A percentile compares a stretch with the other conserved stretches of the same genome.
Conservation (phyloP, 2,888 invertebrate genomes). For the Dromius quadrimaculatus region DNA sequence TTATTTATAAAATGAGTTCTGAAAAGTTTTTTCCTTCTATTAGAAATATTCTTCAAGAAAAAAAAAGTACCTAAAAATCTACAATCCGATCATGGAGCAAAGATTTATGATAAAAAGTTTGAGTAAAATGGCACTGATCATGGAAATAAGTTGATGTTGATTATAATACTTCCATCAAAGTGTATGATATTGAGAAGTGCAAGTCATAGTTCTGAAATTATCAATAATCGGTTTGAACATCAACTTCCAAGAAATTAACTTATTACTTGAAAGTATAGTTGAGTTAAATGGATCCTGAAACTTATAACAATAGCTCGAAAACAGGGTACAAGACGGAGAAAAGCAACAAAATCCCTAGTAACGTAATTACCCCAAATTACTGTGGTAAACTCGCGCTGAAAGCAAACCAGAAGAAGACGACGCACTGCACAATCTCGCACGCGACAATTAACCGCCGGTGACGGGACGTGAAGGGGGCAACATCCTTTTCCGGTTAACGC, state of each 20-base stretch:
- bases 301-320: conserved; percentile 41
- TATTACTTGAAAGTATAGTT: conserved; percentile 40
- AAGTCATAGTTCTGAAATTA: conserved; percentile 18
- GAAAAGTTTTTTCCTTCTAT: too few relatives aligned
- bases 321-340: conserved; percentile 33
- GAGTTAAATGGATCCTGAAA: conserved; percentile 38
- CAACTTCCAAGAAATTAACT: conserved; percentile 32
- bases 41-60: too few relatives aligned
- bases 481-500: conserved; percentile 42
- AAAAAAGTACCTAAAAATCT: too few relatives aligned
- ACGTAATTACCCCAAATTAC: conserved; percentile 43
- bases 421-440: conserved; percentile 30
- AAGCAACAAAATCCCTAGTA: conserved; percentile 42
- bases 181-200: too few relatives aligned
- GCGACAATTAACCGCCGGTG: conserved; percentile 39
- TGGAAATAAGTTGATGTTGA: too few relatives aligned
- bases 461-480: too few relatives aligned
- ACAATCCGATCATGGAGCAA: too few relatives aligned
- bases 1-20: too few relatives aligned
- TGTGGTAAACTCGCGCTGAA: conserved; percentile 36
- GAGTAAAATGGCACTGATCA: too few relatives aligned
- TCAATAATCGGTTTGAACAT: conserved; percentile 16
- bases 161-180: too few relatives aligned
- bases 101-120: too few relatives aligned
- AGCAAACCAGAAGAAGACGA: conserved; percentile 32